Percentiles rank a stretch among this genome's conserved stretches.
phyloP scores from a whole-genome alignment of 2,797 vertebrate species.

The Gymnothorax reevesii region DNA sequence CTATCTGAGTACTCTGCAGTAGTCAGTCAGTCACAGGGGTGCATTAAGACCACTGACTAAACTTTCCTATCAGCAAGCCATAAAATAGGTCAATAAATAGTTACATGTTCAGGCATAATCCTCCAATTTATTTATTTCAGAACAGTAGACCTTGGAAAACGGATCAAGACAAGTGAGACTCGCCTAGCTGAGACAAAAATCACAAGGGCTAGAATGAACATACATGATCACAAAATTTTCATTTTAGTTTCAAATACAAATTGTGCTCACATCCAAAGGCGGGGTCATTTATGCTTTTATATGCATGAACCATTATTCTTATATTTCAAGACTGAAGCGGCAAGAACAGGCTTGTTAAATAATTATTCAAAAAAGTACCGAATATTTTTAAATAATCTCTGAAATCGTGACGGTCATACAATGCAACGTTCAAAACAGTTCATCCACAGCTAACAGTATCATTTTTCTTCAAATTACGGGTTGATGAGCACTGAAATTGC shows the following conservation, averaged over 20 bases:
- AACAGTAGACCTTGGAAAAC: neutral
- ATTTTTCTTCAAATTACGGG: neutral
- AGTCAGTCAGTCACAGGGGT: neutral
- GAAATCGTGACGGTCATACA: neutral
- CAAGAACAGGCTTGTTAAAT: neutral
- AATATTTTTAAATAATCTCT: neutral
- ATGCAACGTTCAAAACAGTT: neutral
- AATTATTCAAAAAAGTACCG: neutral
- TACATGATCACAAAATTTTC: neutral
- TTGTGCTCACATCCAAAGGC: neutral
- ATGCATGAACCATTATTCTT: neutral
- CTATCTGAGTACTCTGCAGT: neutral
- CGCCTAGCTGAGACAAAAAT: neutral
- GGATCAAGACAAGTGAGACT: neutral
- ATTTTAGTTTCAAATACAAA: neutral
- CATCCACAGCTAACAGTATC: neutral
- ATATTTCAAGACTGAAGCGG: neutral
- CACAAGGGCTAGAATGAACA: neutral
- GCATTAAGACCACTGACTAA: neutral
- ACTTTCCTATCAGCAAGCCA: neutral
- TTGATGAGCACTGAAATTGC: neutral
- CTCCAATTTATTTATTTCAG: neutral
- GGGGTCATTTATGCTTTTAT: no score
- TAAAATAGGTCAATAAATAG: neutral
- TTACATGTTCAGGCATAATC: neutral